Percentiles rank a stretch among this genome's conserved stretches.
Evolutionary conservation across 2,888 invertebrate species (phyloP).

Genomic region (Horisme vitalbata): DNA sequence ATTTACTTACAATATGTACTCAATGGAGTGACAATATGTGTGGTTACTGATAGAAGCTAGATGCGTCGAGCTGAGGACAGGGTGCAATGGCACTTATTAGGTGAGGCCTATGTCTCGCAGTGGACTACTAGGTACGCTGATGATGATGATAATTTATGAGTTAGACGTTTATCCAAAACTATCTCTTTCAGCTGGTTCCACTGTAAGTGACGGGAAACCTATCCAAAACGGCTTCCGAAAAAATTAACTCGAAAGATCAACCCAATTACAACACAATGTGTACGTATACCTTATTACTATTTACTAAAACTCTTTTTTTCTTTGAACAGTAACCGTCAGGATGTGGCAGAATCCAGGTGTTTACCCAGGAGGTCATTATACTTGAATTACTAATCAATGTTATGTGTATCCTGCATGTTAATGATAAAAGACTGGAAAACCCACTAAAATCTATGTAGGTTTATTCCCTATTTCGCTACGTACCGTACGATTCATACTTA

Average conservation of each 20-base stretch:
- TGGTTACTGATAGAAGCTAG: too few species aligned
- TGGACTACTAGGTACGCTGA: too few species aligned
- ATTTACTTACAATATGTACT: too few species aligned
- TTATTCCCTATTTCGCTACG: too few species aligned
- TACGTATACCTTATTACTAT: slow-evolving; percentile 58
- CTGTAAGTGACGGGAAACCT: slow-evolving; percentile 45
- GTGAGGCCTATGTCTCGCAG: too few species aligned
- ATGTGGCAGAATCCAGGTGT: slow-evolving; percentile 79
- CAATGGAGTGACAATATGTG: too few species aligned
- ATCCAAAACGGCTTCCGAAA: slow-evolving; percentile 70
- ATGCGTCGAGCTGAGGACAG: too few species aligned
- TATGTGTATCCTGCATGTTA: slow-evolving; percentile 6
- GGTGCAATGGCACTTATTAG: too few species aligned
- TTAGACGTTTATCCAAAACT: too few species aligned
- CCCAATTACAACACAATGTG: slow-evolving; percentile 80
- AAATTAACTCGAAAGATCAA: slow-evolving; percentile 63
- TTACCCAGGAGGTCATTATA: slow-evolving; percentile 70
- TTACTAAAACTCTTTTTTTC: slow-evolving; percentile 43
- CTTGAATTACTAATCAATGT: slow-evolving; percentile 21
- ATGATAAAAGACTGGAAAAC: slow-evolving; percentile 22
- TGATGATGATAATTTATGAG: too few species aligned
- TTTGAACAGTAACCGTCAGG: slow-evolving; percentile 58
- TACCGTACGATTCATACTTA: too few species aligned
- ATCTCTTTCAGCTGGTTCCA: slow-evolving; percentile 46
- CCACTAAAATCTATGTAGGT: not conserved